phyloP scores from a whole-genome alignment of 2,797 vertebrate species.

The Todus mexicanus region DNA sequence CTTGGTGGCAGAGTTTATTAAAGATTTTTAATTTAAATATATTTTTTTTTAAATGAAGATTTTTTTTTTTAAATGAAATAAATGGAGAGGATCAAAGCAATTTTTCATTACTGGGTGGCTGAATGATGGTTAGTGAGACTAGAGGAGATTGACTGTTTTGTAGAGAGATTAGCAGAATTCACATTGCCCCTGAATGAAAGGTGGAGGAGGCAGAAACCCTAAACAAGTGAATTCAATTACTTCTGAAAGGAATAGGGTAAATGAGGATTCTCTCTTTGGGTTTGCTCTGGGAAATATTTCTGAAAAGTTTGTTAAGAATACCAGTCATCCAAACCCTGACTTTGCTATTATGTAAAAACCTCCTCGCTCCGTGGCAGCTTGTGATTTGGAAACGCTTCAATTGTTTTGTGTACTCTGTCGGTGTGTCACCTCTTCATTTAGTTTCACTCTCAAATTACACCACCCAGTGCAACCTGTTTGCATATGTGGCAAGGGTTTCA shows the following conservation, averaged over 20 bases:
- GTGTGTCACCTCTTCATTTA: conserved; percentile 59
- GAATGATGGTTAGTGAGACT: conserved; percentile 42
- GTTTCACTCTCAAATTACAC: conserved; percentile 53
- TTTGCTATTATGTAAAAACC: conserved; percentile 63
- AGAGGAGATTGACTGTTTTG: conserved; percentile 35
- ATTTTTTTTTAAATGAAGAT: background rate
- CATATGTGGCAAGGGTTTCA: conserved; percentile 5
- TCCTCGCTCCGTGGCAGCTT: conserved; percentile 21
- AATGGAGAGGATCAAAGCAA: conserved; percentile 32
- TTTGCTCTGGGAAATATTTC: conserved; percentile 72
- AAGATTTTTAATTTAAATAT: background rate
- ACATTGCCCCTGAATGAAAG: conserved; percentile 30
- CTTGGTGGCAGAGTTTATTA: background rate
- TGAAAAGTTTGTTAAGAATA: conserved; percentile 74
- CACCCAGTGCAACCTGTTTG: conserved; percentile 41
- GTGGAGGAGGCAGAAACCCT: conserved; percentile 63
- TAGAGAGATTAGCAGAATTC: conserved; percentile 53
- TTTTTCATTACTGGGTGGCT: conserved; percentile 37
- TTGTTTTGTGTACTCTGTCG: conserved; percentile 47
- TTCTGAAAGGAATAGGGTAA: conserved; percentile 65
- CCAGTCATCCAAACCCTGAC: conserved; percentile 66
- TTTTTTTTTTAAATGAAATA: background rate
- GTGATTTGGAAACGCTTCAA: conserved; percentile 62
- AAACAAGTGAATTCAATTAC: conserved; percentile 69
- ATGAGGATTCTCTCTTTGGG: conserved; percentile 64